Conservation (phyloP, 2,888 invertebrate species). For the Cantharis nigra region DNA sequence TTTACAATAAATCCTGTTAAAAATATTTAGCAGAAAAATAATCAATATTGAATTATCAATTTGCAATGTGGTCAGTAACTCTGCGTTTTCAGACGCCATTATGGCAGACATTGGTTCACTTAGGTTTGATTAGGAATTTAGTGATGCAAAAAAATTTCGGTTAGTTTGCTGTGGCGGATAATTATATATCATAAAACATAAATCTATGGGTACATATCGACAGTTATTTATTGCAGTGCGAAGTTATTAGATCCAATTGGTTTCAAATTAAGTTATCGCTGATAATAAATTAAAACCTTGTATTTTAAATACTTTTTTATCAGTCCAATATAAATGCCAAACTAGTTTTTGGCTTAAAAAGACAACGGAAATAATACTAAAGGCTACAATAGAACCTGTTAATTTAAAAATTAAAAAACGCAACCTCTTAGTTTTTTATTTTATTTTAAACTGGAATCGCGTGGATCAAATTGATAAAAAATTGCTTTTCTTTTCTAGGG, state of each 20-base stretch:
- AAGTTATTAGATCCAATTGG: neutral
- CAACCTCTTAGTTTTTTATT: neutral
- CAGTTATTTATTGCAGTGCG: neutral
- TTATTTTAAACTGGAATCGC: neutral
- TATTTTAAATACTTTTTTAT: neutral
- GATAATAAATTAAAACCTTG: neutral
- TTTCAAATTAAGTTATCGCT: neutral
- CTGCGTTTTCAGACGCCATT: too few species aligned
- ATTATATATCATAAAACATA: neutral
- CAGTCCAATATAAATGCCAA: neutral
- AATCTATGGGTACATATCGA: neutral
- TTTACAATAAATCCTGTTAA: too few species aligned
- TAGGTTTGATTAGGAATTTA: neutral
- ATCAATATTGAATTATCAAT: too few species aligned
- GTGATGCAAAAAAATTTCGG: neutral
- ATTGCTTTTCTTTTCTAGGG: neutral
- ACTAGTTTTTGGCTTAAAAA: neutral
- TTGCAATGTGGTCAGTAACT: too few species aligned
- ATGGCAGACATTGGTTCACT: too few species aligned
- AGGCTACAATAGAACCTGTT: neutral
- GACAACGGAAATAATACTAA: neutral
- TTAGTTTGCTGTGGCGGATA: neutral
- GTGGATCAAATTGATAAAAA: neutral
- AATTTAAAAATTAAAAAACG: neutral
- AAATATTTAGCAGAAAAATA: too few species aligned